Base-by-base conservation (phyloP, 1,140 invertebrate species). In the Aphelinus certus region DNA sequence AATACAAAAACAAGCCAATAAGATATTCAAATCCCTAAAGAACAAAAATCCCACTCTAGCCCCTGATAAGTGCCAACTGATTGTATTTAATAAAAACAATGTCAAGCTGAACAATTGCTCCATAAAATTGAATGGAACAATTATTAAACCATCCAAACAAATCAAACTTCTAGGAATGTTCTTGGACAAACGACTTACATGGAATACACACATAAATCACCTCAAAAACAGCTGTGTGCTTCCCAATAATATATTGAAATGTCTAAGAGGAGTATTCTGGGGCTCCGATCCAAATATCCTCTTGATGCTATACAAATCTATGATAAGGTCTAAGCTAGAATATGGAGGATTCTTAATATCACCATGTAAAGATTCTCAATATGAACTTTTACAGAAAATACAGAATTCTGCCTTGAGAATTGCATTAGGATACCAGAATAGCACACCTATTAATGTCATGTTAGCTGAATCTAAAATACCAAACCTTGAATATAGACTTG, bases 381-480 rank as follows among this genome's bases (percentile, higher is more conserved):
- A 53, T 10, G 1, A 57, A 7, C 47, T 1, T 5, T n/a, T 68
- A 2, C 53, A 72, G 66, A 73, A 66, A 66, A 66, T 47, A 42
- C 49, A 65, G 48, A 66, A 60, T 56, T 4, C 5, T 6, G 57
- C 49, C 9, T 7, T 73, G 2, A 73, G 57, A 51, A 48, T 73
- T 4, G 71, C 71, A 9, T 9, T 73, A 46, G 63, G 63, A 3
- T 73, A 73, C 46, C 43, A 51, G 9, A 66, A 60, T 3, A 66
- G 55, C n/a, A 73, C 62, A 2, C 71, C 71, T 7, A 66, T 66
- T 9, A 73, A 73, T 49, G 47, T 73, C 10, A 64, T 64, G 46
- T 10, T 46, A 10, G 49, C 70, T 10, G 70, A 72, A 56, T 46
- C 70, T 2, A 65, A 65, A 42, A 56, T 72, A 3, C 61, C 61